Evolutionary conservation across 2,797 vertebrate genomes (phyloP).

Genomic region (Aselliscus stoliczkanus): DNA sequence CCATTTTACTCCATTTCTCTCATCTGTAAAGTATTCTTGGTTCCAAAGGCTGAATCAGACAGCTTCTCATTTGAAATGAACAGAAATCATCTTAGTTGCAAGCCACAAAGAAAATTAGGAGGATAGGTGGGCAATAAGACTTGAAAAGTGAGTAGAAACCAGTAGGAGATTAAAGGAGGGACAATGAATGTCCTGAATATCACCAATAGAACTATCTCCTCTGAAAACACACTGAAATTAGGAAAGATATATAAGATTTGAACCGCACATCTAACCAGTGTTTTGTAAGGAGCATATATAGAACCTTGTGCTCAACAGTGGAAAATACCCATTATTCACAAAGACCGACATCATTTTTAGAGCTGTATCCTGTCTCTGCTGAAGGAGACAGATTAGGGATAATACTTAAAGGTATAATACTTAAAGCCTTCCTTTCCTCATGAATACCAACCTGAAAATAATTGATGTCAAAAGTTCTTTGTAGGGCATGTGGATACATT

Average conservation of each 20-base stretch:
- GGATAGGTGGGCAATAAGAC: background rate
- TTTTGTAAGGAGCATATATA: background rate
- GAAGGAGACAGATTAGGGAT: background rate
- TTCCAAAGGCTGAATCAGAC: background rate
- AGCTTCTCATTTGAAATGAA: background rate
- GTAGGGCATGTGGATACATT: background rate
- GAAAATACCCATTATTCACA: background rate
- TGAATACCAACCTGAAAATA: background rate
- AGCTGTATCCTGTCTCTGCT: background rate
- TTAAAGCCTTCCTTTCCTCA: background rate
- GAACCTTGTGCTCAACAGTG: background rate
- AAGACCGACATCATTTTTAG: background rate
- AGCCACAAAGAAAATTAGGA: background rate
- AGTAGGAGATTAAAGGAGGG: background rate
- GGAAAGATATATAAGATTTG: background rate
- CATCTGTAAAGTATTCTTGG: background rate
- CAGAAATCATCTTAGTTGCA: background rate
- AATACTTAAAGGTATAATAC: background rate
- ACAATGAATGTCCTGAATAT: background rate
- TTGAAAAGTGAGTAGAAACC: background rate
- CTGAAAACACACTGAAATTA: background rate
- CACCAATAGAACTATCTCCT: background rate
- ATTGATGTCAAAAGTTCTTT: background rate
- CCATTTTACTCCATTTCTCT: background rate
- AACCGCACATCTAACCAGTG: background rate